phyloP scores from a whole-genome alignment of 2,113 vertebrate species.

The Callaeas wilsoni region DNA sequence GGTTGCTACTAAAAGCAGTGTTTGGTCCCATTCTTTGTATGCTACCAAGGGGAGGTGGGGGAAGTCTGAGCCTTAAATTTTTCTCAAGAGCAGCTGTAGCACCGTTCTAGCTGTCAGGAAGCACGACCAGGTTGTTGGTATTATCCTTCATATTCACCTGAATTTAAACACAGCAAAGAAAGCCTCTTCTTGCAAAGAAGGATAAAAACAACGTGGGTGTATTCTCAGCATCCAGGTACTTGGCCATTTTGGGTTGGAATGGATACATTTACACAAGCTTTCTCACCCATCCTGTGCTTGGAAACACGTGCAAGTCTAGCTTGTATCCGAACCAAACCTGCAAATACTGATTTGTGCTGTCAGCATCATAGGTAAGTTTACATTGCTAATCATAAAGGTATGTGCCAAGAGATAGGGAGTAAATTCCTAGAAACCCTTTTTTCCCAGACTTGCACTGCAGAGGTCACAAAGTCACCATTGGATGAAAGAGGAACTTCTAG shows the following conservation, averaged over 20 bases:
- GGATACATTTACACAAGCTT: background rate
- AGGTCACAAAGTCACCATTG: background rate
- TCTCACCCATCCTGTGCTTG: background rate
- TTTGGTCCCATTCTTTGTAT: background rate
- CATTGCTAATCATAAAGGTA: background rate
- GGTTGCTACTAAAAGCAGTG: background rate
- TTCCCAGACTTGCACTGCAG: background rate
- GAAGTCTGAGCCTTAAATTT: background rate
- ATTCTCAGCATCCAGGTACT: background rate
- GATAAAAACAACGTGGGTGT: fast-evolving
- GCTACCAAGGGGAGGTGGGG: background rate
- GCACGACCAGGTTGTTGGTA: background rate
- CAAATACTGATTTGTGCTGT: background rate
- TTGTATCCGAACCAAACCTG: background rate
- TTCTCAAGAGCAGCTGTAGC: background rate
- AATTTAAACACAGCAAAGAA: background rate
- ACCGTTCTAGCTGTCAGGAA: background rate
- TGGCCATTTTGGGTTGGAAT: background rate
- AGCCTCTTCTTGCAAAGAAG: background rate
- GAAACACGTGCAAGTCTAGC: background rate
- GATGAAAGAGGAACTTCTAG: background rate
- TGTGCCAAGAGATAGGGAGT: background rate
- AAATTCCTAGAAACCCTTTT: background rate
- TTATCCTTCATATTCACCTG: background rate
- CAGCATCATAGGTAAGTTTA: background rate